Evolutionary conservation across 2,113 vertebrate genomes (phyloP).

Genomic region (Saccopteryx leptura): DNA sequence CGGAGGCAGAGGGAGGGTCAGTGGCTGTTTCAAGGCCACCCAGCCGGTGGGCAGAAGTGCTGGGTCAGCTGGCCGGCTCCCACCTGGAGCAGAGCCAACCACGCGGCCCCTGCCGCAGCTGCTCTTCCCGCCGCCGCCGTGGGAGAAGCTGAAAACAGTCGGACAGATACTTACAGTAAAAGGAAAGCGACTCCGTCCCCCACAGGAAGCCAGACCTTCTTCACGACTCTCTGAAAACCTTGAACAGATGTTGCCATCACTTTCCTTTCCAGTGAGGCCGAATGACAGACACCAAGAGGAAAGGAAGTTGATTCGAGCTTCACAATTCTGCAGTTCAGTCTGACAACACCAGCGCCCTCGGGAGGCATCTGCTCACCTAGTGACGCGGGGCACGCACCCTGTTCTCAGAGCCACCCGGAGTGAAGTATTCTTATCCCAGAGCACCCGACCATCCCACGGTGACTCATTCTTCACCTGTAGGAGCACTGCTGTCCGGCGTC

Average conservation of each 20-base stretch:
- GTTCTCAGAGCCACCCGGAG: not conserved
- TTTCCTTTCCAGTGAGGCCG: not conserved
- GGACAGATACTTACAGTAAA: not conserved
- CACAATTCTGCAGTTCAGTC: too few species aligned
- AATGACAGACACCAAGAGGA: not conserved
- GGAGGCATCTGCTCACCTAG: too few species aligned
- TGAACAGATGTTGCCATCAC: not conserved
- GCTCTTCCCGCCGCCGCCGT: not conserved
- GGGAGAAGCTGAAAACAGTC: not conserved
- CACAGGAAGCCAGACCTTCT: not conserved
- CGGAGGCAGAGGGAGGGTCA: not conserved
- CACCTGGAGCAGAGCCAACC: not conserved
- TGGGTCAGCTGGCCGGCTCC: not conserved
- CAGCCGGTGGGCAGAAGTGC: not conserved
- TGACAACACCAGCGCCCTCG: too few species aligned
- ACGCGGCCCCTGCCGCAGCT: not conserved
- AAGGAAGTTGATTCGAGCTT: not conserved
- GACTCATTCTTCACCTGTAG: not conserved
- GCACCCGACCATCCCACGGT: not conserved
- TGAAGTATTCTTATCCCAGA: not conserved
- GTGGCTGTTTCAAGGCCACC: accelerated
- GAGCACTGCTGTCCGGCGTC: not conserved
- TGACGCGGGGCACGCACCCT: not conserved
- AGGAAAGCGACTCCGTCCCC: not conserved
- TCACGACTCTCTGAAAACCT: not conserved